These are phyloP conservation scores for Schizopygopsis pylzovi DNA, from an alignment of 2,797 vertebrate genomes.

Conservation along the genomic window DNA sequence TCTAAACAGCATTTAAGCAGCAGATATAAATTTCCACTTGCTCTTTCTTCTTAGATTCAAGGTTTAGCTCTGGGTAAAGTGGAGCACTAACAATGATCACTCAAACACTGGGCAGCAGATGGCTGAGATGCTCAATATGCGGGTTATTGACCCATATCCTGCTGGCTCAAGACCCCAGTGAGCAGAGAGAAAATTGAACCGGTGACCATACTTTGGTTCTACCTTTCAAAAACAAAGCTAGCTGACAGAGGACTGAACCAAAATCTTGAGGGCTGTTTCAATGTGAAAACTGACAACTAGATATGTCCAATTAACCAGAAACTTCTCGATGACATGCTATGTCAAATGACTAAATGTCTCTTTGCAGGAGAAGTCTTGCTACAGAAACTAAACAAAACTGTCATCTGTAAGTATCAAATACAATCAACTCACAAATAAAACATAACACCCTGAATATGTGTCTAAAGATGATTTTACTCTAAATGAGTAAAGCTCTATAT, in stretches of 20 bases:
- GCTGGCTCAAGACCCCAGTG: constrained; percentile 46
- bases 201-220: not conserved
- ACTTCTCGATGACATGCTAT: not conserved
- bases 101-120: constrained; percentile 49
- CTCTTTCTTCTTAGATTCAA: not conserved
- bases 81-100: constrained; percentile 22
- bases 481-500: not conserved
- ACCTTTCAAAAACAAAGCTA: constrained; percentile 21
- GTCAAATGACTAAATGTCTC: not conserved
- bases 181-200: constrained; percentile 24
- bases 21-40: not conserved
- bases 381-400: not conserved
- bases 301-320: not conserved
- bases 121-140: constrained; percentile 47
- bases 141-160: constrained; percentile 51
- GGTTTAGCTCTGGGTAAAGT: constrained; percentile 13
- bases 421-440: not conserved
- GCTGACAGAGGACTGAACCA: not conserved
- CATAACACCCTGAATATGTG: not conserved
- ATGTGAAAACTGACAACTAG: not conserved
- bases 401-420: too few relatives aligned
- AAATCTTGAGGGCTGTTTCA: not conserved
- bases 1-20: not conserved
- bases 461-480: not conserved
- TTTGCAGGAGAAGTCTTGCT: not conserved